Percentiles rank a stretch among this genome's conserved stretches.
These are phyloP conservation scores for Hydropsyche tenuis DNA, from an alignment of 1,140 invertebrate genomes.

Conservation along the genomic window DNA sequence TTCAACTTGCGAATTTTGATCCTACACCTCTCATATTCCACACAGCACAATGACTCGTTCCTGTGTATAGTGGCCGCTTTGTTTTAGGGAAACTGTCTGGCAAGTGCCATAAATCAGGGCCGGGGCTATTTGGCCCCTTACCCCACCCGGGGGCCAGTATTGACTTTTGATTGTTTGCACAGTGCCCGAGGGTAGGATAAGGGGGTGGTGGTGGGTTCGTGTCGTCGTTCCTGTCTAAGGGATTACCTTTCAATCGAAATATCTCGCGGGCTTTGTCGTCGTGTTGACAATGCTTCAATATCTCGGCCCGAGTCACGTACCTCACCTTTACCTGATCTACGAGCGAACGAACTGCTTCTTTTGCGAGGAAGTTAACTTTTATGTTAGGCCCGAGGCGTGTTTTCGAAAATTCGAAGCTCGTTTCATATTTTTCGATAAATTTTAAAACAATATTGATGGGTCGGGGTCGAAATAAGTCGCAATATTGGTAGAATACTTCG, in stretches of 20 bases:
- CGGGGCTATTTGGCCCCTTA: not conserved
- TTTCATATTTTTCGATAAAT: too few relatives aligned
- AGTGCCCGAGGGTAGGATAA: not conserved
- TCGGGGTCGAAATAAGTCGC: too few relatives aligned
- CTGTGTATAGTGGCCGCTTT: not conserved
- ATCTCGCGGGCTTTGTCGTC: slow-evolving; percentile 36
- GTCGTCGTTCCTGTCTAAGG: slow-evolving; percentile 34
- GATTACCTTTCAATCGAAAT: slow-evolving; percentile 49
- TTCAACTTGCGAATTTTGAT: too few relatives aligned
- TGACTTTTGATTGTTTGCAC: slow-evolving; percentile 45
- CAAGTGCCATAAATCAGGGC: slow-evolving; percentile 25
- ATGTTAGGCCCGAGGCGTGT: too few relatives aligned
- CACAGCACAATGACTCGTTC: too few relatives aligned
- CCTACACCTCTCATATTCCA: too few relatives aligned
- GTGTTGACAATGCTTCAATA: slow-evolving; percentile 46
- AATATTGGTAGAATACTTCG: too few relatives aligned
- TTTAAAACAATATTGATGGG: too few relatives aligned
- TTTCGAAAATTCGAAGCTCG: too few relatives aligned
- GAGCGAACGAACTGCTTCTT: too few relatives aligned
- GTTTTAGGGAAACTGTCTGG: slow-evolving; percentile 2
- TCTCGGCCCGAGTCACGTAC: slow-evolving; percentile 34
- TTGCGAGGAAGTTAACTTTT: too few relatives aligned
- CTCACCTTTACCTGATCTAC: slow-evolving; percentile 1
- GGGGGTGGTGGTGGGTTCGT: slow-evolving; percentile 30
- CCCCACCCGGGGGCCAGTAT: slow-evolving; percentile 29